These are phyloP conservation scores for Entelurus aequoreus DNA, from an alignment of 2,113 vertebrate genomes.

Conservation along the genomic window DNA sequence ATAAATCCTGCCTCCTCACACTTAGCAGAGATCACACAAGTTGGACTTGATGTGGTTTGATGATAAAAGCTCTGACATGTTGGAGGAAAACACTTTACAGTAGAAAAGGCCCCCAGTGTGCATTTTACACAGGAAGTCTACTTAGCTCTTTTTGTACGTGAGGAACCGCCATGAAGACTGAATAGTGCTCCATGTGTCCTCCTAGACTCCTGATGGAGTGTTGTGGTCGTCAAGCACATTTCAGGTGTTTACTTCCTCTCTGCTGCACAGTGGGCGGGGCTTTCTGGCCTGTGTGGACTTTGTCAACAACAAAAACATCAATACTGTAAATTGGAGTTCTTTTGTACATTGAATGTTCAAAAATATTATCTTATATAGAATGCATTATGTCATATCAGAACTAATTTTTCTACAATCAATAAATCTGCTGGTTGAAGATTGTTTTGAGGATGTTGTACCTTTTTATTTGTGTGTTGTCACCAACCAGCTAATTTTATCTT, in stretches of 20 bases:
- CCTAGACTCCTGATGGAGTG: conserved; percentile 2
- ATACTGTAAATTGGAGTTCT: conserved; percentile 65
- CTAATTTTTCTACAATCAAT: conserved; percentile 82
- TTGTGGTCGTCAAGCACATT: conserved; percentile 33
- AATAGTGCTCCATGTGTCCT: conserved; percentile 5
- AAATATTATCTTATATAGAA: conserved; percentile 81
- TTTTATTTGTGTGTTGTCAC: not conserved
- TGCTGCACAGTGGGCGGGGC: conserved; percentile 38
- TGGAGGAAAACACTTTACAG: too few relatives aligned
- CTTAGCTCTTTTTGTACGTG: conserved; percentile 27
- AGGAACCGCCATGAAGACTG: conserved; percentile 13
- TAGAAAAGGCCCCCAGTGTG: not conserved
- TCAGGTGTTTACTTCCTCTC: conserved; percentile 35
- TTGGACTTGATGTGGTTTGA: not conserved
- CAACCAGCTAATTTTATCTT: not conserved
- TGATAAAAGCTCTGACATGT: not conserved
- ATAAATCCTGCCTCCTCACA: not conserved
- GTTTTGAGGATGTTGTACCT: conserved; percentile 5
- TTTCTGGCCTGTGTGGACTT: conserved; percentile 48
- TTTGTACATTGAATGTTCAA: conserved; percentile 80
- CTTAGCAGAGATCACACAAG: not conserved
- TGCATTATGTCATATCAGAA: conserved; percentile 81
- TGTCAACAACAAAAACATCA: conserved; percentile 58
- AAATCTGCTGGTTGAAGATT: conserved; percentile 70
- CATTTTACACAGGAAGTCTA: conserved; percentile 18